Evolutionary conservation across 2,888 invertebrate genomes (phyloP).

Genomic region (Lithosia quadra): DNA sequence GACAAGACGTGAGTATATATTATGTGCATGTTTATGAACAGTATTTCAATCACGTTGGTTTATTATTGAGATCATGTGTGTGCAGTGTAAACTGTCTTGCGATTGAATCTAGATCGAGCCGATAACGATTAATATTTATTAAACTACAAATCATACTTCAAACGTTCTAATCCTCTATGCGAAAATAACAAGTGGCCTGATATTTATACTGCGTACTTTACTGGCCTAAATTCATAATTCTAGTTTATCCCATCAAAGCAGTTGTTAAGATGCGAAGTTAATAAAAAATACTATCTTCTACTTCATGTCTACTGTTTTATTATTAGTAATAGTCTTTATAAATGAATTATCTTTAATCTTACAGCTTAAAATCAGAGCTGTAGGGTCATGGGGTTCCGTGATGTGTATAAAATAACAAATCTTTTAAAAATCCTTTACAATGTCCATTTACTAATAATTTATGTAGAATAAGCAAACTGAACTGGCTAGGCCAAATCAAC

Average conservation of each 20-base stretch:
- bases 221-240: conserved; percentile 29
- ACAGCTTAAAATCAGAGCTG: no score
- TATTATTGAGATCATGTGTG: not conserved
- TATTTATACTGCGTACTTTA: conserved; percentile 2
- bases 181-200: not conserved
- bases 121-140: not conserved
- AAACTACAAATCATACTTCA: not conserved
- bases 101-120: not conserved
- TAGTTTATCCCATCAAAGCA: conserved; percentile 27
- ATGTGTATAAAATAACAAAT: not conserved
- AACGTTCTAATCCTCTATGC: conserved; percentile 1
- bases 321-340: conserved; percentile 65
- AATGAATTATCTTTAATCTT: conserved; percentile 62
- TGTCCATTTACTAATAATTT: no score
- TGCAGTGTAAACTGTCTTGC: not conserved
- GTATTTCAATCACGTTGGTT: conserved; percentile 1
- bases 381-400: conserved; percentile 43
- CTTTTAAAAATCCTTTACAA: no score
- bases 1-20: not conserved
- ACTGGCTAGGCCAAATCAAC: no score
- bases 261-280: conserved; percentile 18
- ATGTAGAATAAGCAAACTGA: no score
- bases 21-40: not conserved
- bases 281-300: conserved; percentile 40
- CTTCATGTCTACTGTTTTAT: conserved; percentile 51